These are phyloP conservation scores for Craniophora ligustri DNA, from an alignment of 2,888 invertebrate species.

Conservation along the genomic window DNA sequence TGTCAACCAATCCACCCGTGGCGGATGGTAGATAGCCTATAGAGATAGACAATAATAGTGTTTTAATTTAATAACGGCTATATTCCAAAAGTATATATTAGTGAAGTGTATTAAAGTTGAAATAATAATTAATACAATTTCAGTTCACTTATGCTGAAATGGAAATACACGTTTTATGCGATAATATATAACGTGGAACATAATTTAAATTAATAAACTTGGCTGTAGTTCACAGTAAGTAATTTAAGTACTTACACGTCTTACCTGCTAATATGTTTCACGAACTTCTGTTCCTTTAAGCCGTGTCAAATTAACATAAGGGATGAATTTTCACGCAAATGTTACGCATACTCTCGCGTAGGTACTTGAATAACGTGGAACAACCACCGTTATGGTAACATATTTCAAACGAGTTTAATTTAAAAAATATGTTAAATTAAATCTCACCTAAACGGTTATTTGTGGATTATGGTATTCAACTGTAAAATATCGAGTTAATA, in stretches of 20 bases:
- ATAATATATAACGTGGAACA: constrained; percentile 27
- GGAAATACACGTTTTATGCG: no score
- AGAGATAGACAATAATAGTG: no score
- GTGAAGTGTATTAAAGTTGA: no score
- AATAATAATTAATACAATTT: no score
- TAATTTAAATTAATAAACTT: constrained; percentile 48
- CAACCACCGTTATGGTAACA: constrained; percentile 15
- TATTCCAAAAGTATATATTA: no score
- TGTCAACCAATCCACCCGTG: no score
- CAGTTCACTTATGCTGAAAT: no score
- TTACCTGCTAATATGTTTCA: constrained; percentile 45
- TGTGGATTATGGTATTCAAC: constrained; percentile 12
- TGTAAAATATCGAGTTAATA: constrained; percentile 18
- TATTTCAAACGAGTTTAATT: constrained; percentile 39
- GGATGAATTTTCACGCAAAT: constrained; percentile 53
- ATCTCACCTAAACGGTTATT: constrained; percentile 19
- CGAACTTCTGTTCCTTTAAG: constrained; percentile 34
- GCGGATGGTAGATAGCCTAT: no score
- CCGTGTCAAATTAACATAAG: constrained; percentile 52
- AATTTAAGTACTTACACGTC: constrained; percentile 30
- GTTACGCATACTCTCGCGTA: constrained; percentile 39
- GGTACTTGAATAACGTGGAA: constrained; percentile 31
- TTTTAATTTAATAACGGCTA: no score
- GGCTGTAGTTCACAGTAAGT: constrained; percentile 30
- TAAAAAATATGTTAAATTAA: constrained; percentile 28